Base-by-base conservation (phyloP, 1,140 invertebrate genomes). In the Microplitis mediator region DNA sequence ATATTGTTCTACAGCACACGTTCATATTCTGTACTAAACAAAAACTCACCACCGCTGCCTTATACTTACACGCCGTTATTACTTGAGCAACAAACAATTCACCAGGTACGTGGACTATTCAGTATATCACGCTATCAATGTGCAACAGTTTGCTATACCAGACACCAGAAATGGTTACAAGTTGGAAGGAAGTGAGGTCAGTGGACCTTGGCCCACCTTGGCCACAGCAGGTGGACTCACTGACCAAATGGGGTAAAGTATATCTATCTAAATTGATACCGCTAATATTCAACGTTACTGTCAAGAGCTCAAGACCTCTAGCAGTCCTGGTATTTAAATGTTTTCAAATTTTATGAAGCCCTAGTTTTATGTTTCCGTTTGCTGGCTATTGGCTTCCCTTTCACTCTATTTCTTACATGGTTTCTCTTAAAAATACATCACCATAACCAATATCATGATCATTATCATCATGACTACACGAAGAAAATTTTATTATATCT, bases 101-200 rank as follows among this genome's bases (percentile, higher is more conserved):
- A 23, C 23, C 23, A 23, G 23, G 23, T 1, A 56, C 16, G 52
- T 2, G 16, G n/a, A 51, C 5, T 51, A 11, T 51, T 51, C 45
- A 51, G 45, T 51, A 51, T 56, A 14, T 54, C 11, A 5, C 31
- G 51, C n/a, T 67, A 67, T 54, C 34, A 54, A 54, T 11, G 50
- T 67, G 50, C 51, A 45, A 45, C 39, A 9, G 11, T 45, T 45
- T 54, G n/a, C 5, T 23, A 23, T 36, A 56, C 23, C 23, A 1
- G 23, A 2, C 23, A 23, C 23, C 23, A 23, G 23, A 23, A 23
- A 23, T 23, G 23, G 23, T 23, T 54, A 36, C 61, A 45, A 73
- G 72, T 73, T 77, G 79, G 74, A 81, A 82, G 80, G 79, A 81
- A 82, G 80, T 78, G 78, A 77, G 79, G 77, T 81, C 80, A 82